These are phyloP conservation scores for Propithecus perrieri DNA, from an alignment of 2,797 vertebrate genomes.

Conservation along the genomic window DNA sequence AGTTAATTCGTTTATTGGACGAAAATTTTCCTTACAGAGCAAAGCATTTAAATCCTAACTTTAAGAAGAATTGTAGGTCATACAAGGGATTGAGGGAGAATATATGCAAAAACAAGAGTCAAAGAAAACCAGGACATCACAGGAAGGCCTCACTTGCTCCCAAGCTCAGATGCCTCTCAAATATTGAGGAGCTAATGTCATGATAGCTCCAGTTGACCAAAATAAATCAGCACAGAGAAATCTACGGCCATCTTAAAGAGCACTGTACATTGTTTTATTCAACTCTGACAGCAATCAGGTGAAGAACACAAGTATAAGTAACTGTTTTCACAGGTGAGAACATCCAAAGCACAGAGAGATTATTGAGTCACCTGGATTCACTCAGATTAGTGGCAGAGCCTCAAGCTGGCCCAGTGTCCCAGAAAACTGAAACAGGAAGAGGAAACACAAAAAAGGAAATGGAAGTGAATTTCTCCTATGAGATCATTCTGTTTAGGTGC, in stretches of 20 bases:
- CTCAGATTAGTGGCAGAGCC: background rate
- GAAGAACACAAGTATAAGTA: background rate
- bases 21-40: background rate
- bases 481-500: background rate
- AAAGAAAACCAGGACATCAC: background rate
- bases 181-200: background rate
- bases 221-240: background rate
- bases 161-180: background rate
- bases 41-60: background rate
- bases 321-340: background rate
- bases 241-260: background rate
- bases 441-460: background rate
- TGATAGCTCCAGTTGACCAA: background rate
- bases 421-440: background rate
- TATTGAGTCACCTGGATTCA: background rate
- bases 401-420: no score
- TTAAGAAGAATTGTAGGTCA: background rate
- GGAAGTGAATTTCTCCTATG: background rate
- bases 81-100: background rate
- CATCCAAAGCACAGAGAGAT: background rate
- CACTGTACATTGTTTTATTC: no score
- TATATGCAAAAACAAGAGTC: background rate
- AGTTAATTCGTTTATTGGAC: background rate
- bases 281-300: background rate
- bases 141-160: background rate